Conservation (phyloP, 2,797 vertebrate species). For the Chelidonichthys spinosus region DNA sequence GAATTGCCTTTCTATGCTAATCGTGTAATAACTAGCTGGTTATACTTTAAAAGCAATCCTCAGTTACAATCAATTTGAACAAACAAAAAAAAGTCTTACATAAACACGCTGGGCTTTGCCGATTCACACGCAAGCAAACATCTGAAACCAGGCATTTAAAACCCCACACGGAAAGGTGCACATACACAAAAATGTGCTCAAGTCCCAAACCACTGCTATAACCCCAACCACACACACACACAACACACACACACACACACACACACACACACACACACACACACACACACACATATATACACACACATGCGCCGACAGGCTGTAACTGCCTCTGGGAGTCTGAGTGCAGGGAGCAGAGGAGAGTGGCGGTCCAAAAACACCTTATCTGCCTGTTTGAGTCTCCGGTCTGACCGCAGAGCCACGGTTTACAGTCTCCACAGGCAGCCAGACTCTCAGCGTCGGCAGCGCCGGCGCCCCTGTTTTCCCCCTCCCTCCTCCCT, state of each 20-base stretch:
- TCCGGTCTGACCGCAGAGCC: constrained; percentile 84
- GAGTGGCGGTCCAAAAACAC: constrained; percentile 75
- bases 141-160: constrained; percentile 66
- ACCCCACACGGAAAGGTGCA: constrained; percentile 62
- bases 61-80: constrained; percentile 42
- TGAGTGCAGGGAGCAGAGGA: constrained; percentile 65
- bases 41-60: constrained; percentile 53
- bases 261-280: constrained; percentile 41
- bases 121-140: constrained; percentile 70
- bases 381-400: constrained; percentile 84
- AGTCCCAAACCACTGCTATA: constrained; percentile 66
- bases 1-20: constrained; percentile 52
- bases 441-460: constrained; percentile 81
- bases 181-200: constrained; percentile 63
- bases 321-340: constrained; percentile 77
- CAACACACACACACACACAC: constrained; percentile 28
- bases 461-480: constrained; percentile 83
- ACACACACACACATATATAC: constrained; percentile 4
- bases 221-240: constrained; percentile 46
- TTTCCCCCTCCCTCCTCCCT: constrained; percentile 33
- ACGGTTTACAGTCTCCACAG: constrained; percentile 84
- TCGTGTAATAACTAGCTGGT: constrained; percentile 51
- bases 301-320: constrained; percentile 51
- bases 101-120: constrained; percentile 58
- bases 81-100: constrained; percentile 35